A percentile compares a stretch with the other conserved stretches of the same genome.
Conservation (phyloP, 2,797 vertebrate genomes). For the Neostethus bicornis region DNA sequence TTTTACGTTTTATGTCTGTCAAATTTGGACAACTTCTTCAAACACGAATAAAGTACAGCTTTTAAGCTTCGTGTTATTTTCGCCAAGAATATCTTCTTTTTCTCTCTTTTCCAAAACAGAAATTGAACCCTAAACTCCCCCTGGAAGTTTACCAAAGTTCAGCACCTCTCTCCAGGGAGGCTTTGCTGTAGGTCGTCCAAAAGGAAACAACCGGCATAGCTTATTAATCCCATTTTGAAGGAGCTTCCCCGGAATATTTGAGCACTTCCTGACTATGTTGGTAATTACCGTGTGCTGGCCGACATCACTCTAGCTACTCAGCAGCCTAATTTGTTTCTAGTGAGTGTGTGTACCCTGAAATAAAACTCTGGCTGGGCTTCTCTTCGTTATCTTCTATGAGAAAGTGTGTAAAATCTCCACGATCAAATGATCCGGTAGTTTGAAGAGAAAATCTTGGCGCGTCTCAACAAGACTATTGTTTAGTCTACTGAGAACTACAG, state of each 20-base stretch:
- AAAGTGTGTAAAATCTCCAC: conserved; percentile 35
- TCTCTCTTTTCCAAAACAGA: neutral
- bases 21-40: neutral
- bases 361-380: conserved; percentile 57
- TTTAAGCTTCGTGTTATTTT: neutral
- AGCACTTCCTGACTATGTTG: conserved; percentile 61
- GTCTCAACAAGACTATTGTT: conserved; percentile 40
- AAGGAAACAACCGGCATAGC: conserved; percentile 46
- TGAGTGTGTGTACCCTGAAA: conserved; percentile 52
- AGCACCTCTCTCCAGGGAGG: conserved; percentile 14
- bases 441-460: conserved; percentile 19
- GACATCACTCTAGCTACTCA: conserved; percentile 53
- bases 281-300: conserved; percentile 63
- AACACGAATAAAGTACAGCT: neutral
- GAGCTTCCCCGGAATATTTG: conserved; percentile 60
- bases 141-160: conserved; percentile 6
- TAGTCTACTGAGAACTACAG: conserved; percentile 47
- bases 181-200: conserved; percentile 62
- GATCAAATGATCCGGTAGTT: conserved; percentile 27
- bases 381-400: conserved; percentile 26
- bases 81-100: neutral
- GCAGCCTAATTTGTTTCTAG: conserved; percentile 64
- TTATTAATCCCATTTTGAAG: conserved; percentile 61
- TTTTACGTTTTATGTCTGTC: neutral
- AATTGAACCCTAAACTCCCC: neutral